Evolutionary conservation across 2,888 invertebrate species (phyloP), one percentile per base, ranked within the genome.

Genomic region (Orthosia gracilis): DNA sequence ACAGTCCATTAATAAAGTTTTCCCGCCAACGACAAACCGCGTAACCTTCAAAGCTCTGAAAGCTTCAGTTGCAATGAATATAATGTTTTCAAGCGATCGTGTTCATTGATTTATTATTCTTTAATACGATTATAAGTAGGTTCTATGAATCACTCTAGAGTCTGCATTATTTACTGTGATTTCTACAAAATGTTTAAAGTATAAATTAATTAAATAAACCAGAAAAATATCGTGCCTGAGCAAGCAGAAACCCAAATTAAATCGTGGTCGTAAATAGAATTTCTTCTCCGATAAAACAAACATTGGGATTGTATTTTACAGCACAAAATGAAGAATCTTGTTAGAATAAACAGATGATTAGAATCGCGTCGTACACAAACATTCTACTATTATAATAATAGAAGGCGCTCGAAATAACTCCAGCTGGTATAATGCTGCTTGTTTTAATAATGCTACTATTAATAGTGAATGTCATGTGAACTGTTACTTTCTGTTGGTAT

Each of bases 91-190:
- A 17, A 59, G 26, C 50, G 58, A 23, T 69, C 47, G 64, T 55
- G 21, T 68, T 55, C 78, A 82, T 82, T 85, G 83, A 82, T 82
- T 82, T 85, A 76, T 82, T 81, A 71, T 62, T 66, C 64, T 57
- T 17, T 64, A 62, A 69, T 58, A 69, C n/a, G 13, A 64, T 31
- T 59, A 59, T 45, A 50, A 31, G 40, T 17, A 63, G 31, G 18
- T 45, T 61, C 54, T 52, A 61, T 49, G 47, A 70, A 70, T 68
- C 23, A 26, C 12, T 61, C 4, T 47, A 15, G 2, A 21, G 21
- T 18, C 23, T n/a, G 26, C 31, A 45, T 58, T 49, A 23, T 50
- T 59, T 31, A 79, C 9, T 40, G 40, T 40, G 40, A 40, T 40
- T 40, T 40, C 40, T 40, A 40, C 40, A 9, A 40, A 40, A 40